phyloP scores from a whole-genome alignment of 2,113 vertebrate genomes.

The Guaruba guarouba region DNA sequence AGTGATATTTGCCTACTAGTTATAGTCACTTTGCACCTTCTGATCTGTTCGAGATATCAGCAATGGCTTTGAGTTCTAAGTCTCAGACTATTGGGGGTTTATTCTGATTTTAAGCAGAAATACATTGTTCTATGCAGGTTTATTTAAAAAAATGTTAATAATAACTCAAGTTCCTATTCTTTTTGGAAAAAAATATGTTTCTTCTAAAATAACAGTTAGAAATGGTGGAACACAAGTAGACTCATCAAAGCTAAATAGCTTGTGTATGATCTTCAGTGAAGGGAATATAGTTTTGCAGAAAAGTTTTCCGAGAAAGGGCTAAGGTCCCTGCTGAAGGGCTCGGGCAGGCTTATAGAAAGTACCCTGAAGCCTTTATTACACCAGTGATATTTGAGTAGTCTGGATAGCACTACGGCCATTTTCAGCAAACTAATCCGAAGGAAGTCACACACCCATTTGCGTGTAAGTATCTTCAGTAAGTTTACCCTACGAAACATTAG shows the following conservation, averaged over 20 bases:
- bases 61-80: neutral
- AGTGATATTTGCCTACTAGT: neutral
- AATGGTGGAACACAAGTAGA: neutral
- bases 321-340: neutral
- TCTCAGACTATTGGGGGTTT: neutral
- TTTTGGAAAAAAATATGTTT: neutral
- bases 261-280: neutral
- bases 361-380: neutral
- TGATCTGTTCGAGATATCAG: neutral
- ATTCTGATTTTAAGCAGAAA: neutral
- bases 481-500: neutral
- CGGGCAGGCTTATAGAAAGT: neutral
- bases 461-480: neutral
- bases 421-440: neutral
- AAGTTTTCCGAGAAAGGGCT: neutral
- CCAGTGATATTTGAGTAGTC: neutral
- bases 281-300: neutral
- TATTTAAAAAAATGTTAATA: rapidly evolving
- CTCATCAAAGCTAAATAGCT: neutral
- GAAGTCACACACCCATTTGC: neutral
- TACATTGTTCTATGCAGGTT: neutral
- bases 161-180: neutral
- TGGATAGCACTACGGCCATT: neutral
- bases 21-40: neutral
- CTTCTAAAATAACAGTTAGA: neutral